Evolutionary conservation across 2,797 vertebrate genomes (phyloP), one percentile per base, ranked within the genome.

Genomic region (Galago senegalensis): DNA sequence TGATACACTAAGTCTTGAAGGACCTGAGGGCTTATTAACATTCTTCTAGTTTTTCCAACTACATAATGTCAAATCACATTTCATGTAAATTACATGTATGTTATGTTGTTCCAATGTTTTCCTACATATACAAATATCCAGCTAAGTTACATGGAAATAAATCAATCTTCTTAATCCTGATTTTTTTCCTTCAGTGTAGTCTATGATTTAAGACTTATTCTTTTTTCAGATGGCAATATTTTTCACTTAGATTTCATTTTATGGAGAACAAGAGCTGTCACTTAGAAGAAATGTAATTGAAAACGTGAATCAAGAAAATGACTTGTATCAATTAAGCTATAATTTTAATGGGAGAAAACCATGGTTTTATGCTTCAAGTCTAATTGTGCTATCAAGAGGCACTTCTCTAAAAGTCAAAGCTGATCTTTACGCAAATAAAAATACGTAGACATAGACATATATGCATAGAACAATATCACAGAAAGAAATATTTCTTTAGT

Each of bases 231-330:
- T 85, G 79, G 16, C 63, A 63, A 53, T 43, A 46, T 61, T 94
- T 95, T 97, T 92, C 72, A 73, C 92, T 79, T 16, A 76, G 31
- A 93, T 94, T 93, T 80, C 67, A 94, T 60, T 82, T 92, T 46
- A 85, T 60, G 75, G 17, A 83, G 23, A 76, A 73, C 34, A 49
- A 94, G 88, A 94, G 77, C 27, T 72, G 60, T 91, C 83, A 94
- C 70, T 91, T 83, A 86, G 37, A 75, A 94, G 86, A 93, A 95
- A 80, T 81, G 46, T 69, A 88, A 87, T 92, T 95, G 93, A 96
- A 95, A 94, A 87, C 92, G 58, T 58, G 53, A 90, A 16, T 89
- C 21, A 82, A 84, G 75, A 89, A 94, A 90, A 96, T 95, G 34
- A 87, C 8, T 12, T 69, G 17, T 94, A 67, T 92, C 92, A 93